Evolutionary conservation across 2,113 vertebrate species (phyloP), one percentile per base, ranked within the genome.

Genomic region (Coreoperca whiteheadi): DNA sequence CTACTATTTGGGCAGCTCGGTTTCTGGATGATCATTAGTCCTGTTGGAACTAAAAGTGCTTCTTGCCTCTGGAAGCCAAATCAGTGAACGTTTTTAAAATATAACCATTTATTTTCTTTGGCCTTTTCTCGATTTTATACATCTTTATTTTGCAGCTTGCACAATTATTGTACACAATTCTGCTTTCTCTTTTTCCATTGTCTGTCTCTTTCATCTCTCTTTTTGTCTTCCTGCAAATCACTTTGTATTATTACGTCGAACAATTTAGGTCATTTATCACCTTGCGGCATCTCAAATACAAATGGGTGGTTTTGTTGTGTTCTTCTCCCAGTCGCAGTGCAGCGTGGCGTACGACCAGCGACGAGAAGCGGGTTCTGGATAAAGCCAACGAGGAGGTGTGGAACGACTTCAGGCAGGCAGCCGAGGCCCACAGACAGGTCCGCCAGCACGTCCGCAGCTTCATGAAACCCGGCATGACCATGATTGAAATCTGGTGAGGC

Each of bases 401-500:
- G 99, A 98, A 95, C 74, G 98, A 99, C 93, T 99, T 99, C 94
- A 95, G 98, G 82, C 98, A 99, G 94, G 99, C 98, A 16, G 99
- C 98, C 16, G 98, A 99, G 93, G 99, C 98, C 37, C 99, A 99
- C 91, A 96, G 98, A 93, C 99, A 99, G 95, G 99, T 99, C 94
- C 96, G 98, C 82, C 96, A 97, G 90, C 98, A 99, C 0, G 97
- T 99, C 65, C 97, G 95, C 95, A 96, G 98, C 93, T 99, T 97
- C 96, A 96, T 99, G 90, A 98, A 98, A 92, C 99, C 99, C 61
- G 99, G 99, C 79, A 94, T 99, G 96, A 98, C 97, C 88, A 99
- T 99, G 99, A 99, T 98, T 81, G 98, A 99, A 92, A 99, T 99
- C 94, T 99, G 99, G 99, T 99, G 94, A 97, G 96, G 23, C 80